Conservation (phyloP, 2,797 vertebrate genomes). For the Sebastiscus tertius region DNA sequence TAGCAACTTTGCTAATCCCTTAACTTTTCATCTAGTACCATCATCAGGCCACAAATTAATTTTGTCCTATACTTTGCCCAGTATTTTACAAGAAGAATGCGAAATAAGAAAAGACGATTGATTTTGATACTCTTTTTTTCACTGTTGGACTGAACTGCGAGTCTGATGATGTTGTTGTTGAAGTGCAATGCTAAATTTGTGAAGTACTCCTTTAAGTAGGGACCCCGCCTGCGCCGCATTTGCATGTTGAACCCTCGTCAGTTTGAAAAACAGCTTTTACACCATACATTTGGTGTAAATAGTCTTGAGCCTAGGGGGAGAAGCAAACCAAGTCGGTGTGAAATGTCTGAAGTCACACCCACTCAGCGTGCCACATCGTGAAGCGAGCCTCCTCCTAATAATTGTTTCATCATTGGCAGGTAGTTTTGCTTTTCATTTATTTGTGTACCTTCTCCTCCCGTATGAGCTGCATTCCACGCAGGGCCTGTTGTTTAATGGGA, state of each 20-base stretch:
- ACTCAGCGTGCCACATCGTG: neutral
- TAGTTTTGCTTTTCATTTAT: slow-evolving; percentile 23
- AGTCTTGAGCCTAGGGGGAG: neutral
- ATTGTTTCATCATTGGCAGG: slow-evolving; percentile 51
- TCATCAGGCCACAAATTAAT: neutral
- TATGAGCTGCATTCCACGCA: slow-evolving; percentile 64
- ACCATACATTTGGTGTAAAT: neutral
- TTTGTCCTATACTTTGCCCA: neutral
- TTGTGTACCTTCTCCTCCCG: slow-evolving; percentile 45
- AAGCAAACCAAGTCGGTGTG: slow-evolving; percentile 14
- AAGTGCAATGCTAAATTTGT: neutral
- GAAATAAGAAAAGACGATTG: neutral
- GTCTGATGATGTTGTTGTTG: neutral
- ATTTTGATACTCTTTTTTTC: neutral
- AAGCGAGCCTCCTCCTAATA: slow-evolving; percentile 20
- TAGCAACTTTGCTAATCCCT: neutral
- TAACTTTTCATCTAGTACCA: neutral
- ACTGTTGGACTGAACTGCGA: neutral
- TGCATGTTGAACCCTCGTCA: neutral
- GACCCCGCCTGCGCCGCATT: neutral
- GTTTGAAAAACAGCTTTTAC: neutral
- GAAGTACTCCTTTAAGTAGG: neutral
- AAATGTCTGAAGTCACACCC: slow-evolving; percentile 36
- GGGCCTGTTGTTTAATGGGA: slow-evolving; percentile 76
- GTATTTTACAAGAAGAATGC: neutral